Percentiles rank a stretch among this genome's conserved stretches.
Conservation (phyloP, 2,113 vertebrate species). For the Anhinga rufa region DNA sequence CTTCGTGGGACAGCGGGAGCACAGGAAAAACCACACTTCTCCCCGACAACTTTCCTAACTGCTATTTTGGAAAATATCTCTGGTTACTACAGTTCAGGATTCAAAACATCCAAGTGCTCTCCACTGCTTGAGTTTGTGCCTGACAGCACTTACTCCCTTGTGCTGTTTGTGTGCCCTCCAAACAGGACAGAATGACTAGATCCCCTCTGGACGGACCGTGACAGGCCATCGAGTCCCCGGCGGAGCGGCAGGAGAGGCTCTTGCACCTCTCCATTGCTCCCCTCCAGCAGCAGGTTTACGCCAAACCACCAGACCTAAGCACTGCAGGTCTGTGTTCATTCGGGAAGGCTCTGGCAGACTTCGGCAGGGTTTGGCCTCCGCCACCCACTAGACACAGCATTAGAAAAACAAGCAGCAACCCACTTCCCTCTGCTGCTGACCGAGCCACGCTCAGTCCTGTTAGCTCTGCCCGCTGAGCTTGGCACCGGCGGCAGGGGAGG, state of each 20-base stretch:
- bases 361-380: neutral
- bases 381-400: neutral
- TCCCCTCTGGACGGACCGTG: neutral
- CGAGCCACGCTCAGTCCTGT: neutral
- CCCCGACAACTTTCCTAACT: neutral
- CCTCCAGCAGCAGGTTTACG: neutral
- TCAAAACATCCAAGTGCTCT: neutral
- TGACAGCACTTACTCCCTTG: neutral
- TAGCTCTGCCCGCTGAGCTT: neutral
- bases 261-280: neutral
- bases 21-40: neutral
- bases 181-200: fast-evolving
- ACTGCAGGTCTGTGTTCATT: neutral
- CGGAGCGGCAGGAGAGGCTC: fast-evolving
- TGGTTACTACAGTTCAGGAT: neutral
- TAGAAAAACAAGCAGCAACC: neutral
- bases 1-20: neutral
- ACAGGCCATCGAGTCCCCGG: neutral
- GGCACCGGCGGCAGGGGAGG: neutral
- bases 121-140: fast-evolving
- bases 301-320: neutral
- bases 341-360: neutral
- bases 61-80: neutral
- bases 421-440: neutral
- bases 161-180: neutral